These are phyloP conservation scores for Menura novaehollandiae DNA, from an alignment of 2,113 vertebrate species.

Conservation along the genomic window DNA sequence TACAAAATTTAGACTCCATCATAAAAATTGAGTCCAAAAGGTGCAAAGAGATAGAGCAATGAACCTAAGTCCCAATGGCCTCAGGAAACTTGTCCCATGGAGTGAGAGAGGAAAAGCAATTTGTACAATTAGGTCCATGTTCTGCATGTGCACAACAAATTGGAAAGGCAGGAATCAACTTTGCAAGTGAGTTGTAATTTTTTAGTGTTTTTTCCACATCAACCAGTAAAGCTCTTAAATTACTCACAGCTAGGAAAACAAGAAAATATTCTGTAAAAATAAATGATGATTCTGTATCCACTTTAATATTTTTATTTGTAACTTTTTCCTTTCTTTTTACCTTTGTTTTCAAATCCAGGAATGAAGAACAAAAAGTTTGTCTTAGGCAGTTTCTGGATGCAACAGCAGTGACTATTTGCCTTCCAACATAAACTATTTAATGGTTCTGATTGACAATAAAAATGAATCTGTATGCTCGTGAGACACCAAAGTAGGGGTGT, in stretches of 20 bases:
- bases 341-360: background rate
- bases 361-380: background rate
- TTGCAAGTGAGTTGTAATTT: background rate
- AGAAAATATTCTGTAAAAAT: background rate
- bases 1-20: background rate
- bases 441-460: background rate
- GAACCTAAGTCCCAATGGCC: background rate
- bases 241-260: background rate
- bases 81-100: rapidly evolving
- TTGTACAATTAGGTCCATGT: background rate
- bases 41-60: background rate
- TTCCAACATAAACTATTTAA: background rate
- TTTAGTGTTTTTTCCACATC: background rate
- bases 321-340: background rate
- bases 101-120: background rate
- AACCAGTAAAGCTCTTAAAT: background rate
- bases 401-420: background rate
- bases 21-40: background rate
- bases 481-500: background rate
- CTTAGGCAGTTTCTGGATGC: background rate
- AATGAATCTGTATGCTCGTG: background rate
- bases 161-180: background rate
- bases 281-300: rapidly evolving
- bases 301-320: background rate
- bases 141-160: background rate